Percentiles rank a stretch among this genome's conserved stretches.
Conservation (phyloP, 2,113 vertebrate species). For the Ptilorrhoa leucosticta region DNA sequence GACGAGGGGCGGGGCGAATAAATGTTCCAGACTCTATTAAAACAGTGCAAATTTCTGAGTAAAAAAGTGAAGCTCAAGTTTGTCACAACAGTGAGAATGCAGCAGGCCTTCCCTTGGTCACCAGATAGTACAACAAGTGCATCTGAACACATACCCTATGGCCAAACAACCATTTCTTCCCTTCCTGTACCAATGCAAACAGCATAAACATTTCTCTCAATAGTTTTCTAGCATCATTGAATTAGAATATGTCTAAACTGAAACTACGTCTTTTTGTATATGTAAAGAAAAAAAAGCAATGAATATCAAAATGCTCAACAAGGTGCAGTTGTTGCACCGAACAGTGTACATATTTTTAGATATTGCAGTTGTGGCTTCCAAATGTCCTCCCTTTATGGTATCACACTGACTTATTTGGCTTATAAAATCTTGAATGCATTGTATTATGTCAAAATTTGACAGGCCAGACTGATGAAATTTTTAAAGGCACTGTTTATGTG, state of each 20-base stretch:
- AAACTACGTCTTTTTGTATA: not conserved
- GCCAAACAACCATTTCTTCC: not conserved
- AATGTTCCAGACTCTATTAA: not conserved
- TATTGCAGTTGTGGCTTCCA: not conserved
- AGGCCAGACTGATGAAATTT: not conserved
- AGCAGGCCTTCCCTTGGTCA: not conserved
- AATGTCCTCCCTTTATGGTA: not conserved
- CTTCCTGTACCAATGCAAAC: not conserved
- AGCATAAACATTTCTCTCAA: not conserved
- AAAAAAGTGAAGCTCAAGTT: not conserved
- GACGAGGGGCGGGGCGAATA: rapidly evolving
- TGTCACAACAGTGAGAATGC: not conserved
- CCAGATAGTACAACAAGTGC: not conserved
- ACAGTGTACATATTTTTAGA: not conserved
- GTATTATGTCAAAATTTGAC: not conserved
- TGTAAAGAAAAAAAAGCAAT: not conserved
- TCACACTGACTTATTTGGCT: not conserved
- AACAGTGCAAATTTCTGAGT: not conserved
- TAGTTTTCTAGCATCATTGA: not conserved
- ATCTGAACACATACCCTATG: rapidly evolving
- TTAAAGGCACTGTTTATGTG: not conserved
- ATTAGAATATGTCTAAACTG: not conserved
- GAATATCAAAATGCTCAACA: not conserved
- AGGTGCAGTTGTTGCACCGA: not conserved
- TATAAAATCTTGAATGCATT: not conserved